Evolutionary conservation across 2,113 vertebrate genomes (phyloP), one percentile per base, ranked within the genome.

Genomic region (Anarrhichthys ocellatus): DNA sequence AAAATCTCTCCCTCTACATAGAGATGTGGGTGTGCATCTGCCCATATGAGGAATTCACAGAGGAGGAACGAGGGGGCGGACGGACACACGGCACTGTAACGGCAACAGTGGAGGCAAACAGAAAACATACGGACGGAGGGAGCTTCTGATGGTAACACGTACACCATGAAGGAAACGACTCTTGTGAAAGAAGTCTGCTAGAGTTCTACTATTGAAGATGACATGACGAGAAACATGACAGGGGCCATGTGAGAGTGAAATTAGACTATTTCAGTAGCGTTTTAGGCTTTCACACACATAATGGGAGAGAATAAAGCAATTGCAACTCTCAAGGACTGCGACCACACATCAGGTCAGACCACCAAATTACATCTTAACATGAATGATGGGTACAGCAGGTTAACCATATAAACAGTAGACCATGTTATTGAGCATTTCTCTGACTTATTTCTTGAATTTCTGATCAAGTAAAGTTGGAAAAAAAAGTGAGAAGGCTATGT

Each of bases 11-110:
- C 63, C 50, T 69, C 34, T 78, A 79, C 90, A 88, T 68, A 76
- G 74, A 27, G 52, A 65, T 79, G 89, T 87, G 73, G 92, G 89
- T 72, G 85, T 79, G 32, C 56, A 59, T 82, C 76, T 88, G 38
- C 34, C 48, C 29, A 58, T 67, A 27, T 73, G 65, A 83, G 82
- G 84, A 42, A 62, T 73, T 63, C 71, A 83, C 22, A 80, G 66
- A 84, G 62, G 73, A 86, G 83, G 73, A 86, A 72, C 1, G 4
- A 14, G 66, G 73, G 77, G 86, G 81, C 17, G 61, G 78, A 63
- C 13, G 44, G 74, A 84, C 69, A 81, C 24, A 56, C 18, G 48
- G 46, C 14, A 20, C 64, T 69, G 56, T 62, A 48, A 72, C 59
- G 56, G 17, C n/a, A 22, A 65, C 68, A 34, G 32, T 13, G 54